A percentile compares a stretch with the other conserved stretches of the same genome.
These are phyloP conservation scores for Platycheirus albimanus DNA, from an alignment of 2,888 invertebrate species.

Conservation along the genomic window DNA sequence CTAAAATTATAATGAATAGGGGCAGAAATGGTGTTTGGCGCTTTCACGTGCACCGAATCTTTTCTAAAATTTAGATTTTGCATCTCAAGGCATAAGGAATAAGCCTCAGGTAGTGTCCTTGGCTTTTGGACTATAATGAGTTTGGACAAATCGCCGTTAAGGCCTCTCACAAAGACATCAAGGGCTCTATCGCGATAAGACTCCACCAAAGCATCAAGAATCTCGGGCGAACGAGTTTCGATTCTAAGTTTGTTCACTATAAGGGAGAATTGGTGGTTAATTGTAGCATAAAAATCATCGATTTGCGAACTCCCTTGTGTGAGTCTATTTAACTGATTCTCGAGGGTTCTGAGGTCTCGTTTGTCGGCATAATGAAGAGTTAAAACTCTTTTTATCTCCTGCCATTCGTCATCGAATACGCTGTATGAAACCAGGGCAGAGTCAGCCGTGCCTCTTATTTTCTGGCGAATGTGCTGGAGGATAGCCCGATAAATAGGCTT, in stretches of 20 bases:
- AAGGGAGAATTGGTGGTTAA: not conserved
- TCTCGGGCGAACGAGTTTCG: not conserved
- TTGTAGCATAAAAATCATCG: not conserved
- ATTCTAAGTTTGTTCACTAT: not conserved
- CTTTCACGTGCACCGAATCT: too few species aligned
- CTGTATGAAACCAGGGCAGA: too few species aligned
- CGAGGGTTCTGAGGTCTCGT: not conserved
- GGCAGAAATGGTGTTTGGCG: too few species aligned
- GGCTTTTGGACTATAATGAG: too few species aligned
- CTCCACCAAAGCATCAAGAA: not conserved
- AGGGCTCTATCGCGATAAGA: not conserved
- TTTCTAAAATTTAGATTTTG: not conserved
- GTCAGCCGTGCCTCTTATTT: too few species aligned
- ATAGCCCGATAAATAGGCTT: too few species aligned
- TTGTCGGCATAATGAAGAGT: not conserved
- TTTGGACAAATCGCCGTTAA: too few species aligned
- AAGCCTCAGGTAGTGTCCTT: too few species aligned
- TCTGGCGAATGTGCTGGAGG: too few species aligned
- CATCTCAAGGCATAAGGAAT: not conserved
- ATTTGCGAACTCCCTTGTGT: not conserved
- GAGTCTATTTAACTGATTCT: not conserved
- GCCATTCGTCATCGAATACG: too few species aligned
- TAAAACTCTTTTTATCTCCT: not conserved
- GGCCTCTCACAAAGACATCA: not conserved
- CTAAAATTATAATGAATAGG: too few species aligned